Evolutionary conservation across 1,140 invertebrate genomes (phyloP), one percentile per base, ranked within the genome.

Genomic region (Trichomalopsis sarcophagae): DNA sequence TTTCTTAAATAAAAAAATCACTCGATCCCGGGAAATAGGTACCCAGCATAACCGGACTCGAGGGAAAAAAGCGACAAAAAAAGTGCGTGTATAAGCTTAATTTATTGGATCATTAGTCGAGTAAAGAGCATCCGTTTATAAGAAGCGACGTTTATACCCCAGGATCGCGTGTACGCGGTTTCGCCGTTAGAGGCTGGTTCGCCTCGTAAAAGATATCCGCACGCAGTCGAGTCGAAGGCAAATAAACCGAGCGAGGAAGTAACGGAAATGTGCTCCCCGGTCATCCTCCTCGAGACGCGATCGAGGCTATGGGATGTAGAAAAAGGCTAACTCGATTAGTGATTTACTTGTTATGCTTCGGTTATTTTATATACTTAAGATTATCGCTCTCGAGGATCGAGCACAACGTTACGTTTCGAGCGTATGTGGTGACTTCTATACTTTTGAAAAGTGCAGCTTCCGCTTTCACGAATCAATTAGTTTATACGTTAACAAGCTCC

Each of bases 91-190:
- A 36, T 55, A 55, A 17, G 2, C 30, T 71, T 71, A 27, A 71
- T 71, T 71, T 71, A 71, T 71, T 71, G 68, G 23, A 71, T 71
- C 68, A 71, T 71, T 71, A 71, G 68, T 30, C 13, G 30, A 14
- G 68, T 27, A 30, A 17, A 14, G 68, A 71, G 68, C 68, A 62
- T 62, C 21, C 55, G 55, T 62, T 62, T 62, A 55, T 7, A 62
- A 62, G 55, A 71, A 71, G 68, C 68, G 68, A 33, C 73, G 27
- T 27, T 75, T 75, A 75, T 75, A n/a, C 0, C 17, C 33, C 14
- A 75, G 30, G 73, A 75, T 71, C 23, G 68, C 27, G 68, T 30
- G 10, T 71, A 71, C 13, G 4, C 2, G 9, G 21, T 71, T 71
- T 71, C 23, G 68, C 33, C 73, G 73, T 75, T 75, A 75, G 55